Evolutionary conservation across 2,888 invertebrate genomes (phyloP).

Genomic region (Aporophyla lueneburgensis): DNA sequence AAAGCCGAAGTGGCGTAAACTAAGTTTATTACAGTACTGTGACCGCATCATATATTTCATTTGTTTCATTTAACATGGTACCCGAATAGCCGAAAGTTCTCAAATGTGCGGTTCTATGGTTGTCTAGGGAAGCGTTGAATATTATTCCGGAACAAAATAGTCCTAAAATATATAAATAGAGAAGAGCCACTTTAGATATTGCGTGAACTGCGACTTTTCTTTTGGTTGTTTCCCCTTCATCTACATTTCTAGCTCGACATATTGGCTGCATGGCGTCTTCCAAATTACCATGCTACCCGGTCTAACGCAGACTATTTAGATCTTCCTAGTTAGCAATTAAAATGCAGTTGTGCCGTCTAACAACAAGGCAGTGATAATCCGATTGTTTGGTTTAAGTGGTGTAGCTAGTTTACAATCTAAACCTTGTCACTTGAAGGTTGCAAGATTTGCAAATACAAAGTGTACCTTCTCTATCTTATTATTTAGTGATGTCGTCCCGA

Average conservation of each 20-base stretch:
- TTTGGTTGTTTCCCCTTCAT: not conserved
- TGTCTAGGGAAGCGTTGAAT: constrained; percentile 49
- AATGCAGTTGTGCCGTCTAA: not conserved
- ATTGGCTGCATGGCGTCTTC: not conserved
- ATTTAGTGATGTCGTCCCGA: constrained; percentile 13
- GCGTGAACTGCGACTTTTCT: not conserved
- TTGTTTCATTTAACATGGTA: constrained; percentile 48
- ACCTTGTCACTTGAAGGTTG: not conserved
- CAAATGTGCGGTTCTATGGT: constrained; percentile 38
- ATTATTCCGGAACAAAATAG: constrained; percentile 34
- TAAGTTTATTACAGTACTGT: constrained; percentile 34
- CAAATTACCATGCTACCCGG: not conserved
- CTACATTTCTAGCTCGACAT: not conserved
- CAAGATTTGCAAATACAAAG: not conserved
- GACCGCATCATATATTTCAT: constrained; percentile 48
- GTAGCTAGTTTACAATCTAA: not conserved
- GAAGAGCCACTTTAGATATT: constrained; percentile 37
- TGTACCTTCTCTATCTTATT: constrained; percentile 31
- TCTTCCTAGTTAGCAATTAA: constrained; percentile 17
- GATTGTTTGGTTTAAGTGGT: not conserved
- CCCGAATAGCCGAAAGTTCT: constrained; percentile 45
- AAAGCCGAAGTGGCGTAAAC: constrained; percentile 45
- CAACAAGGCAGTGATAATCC: not conserved
- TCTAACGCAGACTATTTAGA: not conserved
- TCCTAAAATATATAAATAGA: constrained; percentile 14